Evolutionary conservation across 2,113 vertebrate species (phyloP), one percentile per base, ranked within the genome.

Genomic region (Psittacus erithacus): DNA sequence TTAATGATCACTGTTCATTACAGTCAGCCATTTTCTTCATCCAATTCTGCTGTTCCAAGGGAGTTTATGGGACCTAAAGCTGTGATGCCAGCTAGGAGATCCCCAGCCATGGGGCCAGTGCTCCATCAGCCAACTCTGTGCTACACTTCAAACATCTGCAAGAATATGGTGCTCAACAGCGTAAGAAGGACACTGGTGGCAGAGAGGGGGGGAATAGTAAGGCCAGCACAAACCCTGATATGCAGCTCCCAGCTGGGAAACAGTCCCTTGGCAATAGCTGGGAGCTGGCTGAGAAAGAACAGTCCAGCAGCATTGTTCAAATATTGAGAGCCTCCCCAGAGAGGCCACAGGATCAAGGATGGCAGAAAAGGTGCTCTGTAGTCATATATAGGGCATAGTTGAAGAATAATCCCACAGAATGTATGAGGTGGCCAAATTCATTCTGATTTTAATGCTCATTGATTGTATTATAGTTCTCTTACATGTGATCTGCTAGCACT

Each of bases 401-500:
- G n/a, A 87, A 88, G 62, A 87, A 76, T 49, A 87, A 94, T 41
- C 20, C 49, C 75, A 50, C 20, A 38, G 33, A 91, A 74, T 17
- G 15, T 22, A 84, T 46, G 35, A 88, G 47, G n/a, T 91, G 41
- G 38, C 74, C 65, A 75, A 84, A 92, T 73, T 87, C 59, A 82
- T 92, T 85, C 81, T 89, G 74, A 92, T 95, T 93, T 69, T 93
- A 95, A 92, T 73, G 80, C 83, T 95, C 91, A 95, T 94, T 95
- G 93, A 96, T 95, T 96, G 84, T 82, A 89, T 77, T 85, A 87
- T 91, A 85, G 41, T 33, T 49, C 31, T 95, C 38, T 74, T 77
- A 92, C 67, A 77, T 89, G 86, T 92, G 82, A 62, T 93, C 86
- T 91, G 62, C 77, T 91, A 87, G 91, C 83, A 91, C 38, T 96